phyloP scores from a whole-genome alignment of 2,888 invertebrate genomes.

The Ditula angustiorana region DNA sequence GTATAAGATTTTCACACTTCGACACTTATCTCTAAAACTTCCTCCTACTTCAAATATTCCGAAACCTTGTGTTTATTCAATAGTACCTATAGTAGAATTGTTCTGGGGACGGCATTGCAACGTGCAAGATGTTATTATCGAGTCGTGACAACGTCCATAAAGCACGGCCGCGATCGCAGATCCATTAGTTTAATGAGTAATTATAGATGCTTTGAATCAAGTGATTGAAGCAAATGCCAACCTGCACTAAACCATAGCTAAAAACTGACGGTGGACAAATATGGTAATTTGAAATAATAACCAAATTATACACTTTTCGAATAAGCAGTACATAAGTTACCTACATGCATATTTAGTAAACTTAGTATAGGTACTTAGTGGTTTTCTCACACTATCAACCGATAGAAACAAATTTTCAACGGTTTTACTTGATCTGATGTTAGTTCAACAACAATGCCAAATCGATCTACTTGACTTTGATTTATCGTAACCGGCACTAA shows the following conservation, averaged over 20 bases:
- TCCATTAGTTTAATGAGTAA: constrained; percentile 78
- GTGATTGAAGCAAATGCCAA: constrained; percentile 55
- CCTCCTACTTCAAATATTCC: neutral
- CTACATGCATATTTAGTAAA: too few species aligned
- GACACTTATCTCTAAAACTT: neutral
- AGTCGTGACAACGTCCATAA: constrained; percentile 71
- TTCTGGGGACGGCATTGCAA: constrained; percentile 1
- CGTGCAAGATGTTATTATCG: constrained; percentile 48
- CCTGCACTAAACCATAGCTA: constrained; percentile 36
- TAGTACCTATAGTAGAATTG: neutral
- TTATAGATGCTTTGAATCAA: constrained; percentile 63
- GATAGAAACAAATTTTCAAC: too few species aligned
- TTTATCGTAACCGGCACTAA: neutral
- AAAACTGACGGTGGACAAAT: constrained; percentile 41
- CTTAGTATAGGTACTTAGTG: too few species aligned
- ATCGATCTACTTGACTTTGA: neutral
- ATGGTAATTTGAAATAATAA: too few species aligned
- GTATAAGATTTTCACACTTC: neutral
- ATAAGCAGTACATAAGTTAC: too few species aligned
- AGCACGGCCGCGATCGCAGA: constrained; percentile 59
- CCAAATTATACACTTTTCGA: too few species aligned
- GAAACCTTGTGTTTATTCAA: neutral
- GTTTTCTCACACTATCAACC: too few species aligned
- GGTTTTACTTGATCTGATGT: too few species aligned
- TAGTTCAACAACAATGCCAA: neutral